Evolutionary conservation across 2,888 invertebrate genomes (phyloP).

Genomic region (Thymelicus lineola): DNA sequence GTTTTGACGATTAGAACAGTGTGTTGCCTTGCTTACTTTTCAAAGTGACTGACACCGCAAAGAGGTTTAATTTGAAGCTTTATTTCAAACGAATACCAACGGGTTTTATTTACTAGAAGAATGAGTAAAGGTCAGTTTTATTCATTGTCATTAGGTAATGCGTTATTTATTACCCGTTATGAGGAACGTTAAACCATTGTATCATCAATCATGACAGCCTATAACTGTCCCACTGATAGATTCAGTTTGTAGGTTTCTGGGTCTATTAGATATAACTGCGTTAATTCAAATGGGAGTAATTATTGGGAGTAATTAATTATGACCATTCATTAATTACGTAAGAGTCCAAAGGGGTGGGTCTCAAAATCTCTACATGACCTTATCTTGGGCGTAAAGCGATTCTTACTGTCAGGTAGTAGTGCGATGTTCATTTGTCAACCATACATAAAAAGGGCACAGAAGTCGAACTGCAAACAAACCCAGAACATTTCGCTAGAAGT

Average conservation of each 20-base stretch:
- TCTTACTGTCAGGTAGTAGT: too few species aligned
- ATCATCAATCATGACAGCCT: neutral
- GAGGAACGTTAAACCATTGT: neutral
- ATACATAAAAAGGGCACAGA: too few species aligned
- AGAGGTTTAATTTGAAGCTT: conserved; percentile 33
- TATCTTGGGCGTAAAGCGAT: too few species aligned
- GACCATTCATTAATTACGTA: too few species aligned
- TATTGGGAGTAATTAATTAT: too few species aligned
- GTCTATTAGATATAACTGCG: too few species aligned
- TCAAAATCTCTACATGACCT: too few species aligned
- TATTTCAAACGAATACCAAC: conserved; percentile 28
- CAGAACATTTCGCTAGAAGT: too few species aligned
- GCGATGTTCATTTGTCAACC: too few species aligned
- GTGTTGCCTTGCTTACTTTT: conserved; percentile 15
- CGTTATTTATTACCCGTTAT: conserved; percentile 24
- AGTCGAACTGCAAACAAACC: too few species aligned
- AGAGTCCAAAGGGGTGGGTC: too few species aligned
- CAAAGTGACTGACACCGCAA: conserved; percentile 36
- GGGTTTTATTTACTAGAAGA: conserved; percentile 28
- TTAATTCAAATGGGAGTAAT: too few species aligned
- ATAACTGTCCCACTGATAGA: neutral
- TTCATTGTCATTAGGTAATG: conserved; percentile 34
- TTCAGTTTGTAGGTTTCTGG: neutral
- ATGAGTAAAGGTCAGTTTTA: conserved; percentile 46
- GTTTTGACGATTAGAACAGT: neutral